Base-by-base conservation (phyloP, 2,888 invertebrate genomes). In the Atethmia centrago region DNA sequence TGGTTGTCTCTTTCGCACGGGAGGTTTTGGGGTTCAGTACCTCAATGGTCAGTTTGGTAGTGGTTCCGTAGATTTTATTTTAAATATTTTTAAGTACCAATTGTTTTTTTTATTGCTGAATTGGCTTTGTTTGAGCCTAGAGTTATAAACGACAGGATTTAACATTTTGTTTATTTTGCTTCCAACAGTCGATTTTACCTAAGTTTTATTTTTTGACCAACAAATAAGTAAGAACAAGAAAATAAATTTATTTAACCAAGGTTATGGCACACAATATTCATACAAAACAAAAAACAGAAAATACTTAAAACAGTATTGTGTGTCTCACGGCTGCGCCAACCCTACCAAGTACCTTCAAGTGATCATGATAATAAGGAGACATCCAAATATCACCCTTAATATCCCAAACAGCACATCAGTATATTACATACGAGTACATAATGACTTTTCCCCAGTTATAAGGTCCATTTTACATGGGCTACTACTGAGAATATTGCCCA, bases 1-100 rank as follows among this genome's bases (percentile, higher is more conserved):
- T 86, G 74, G 88, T 88, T 85, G 90, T 95, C 95, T 93, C 94
- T 92, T 86, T 95, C 91, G 73, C 77, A 61, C 89, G 8, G 70
- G 73, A 79, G 62, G 69, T 65, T 72, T 73, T 69, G 25, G 80
- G 87, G 88, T 87, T 83, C 89, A 9, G 87, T 74, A 9, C 1
- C 47, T 71, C 5, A 21, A 40, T 61, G 72, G 64, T 61, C 72
- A 72, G 56, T 72, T 59, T 58, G 0, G 28, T 3, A 0, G 42
- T 25, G 74, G 85, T 82, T 82, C 84, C 49, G 76, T 78, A 79
- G 28, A 14, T 40, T 67, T 49, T 31, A 0, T 42, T 68, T 56
- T 14, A 14, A 42, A 16, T 40, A 4, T 40, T 65, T 31, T 31
- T 36, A 36, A 36, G 4, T 1, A 14, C 1, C 28, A 4, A 1